These are phyloP conservation scores for Rhopalosiphum nymphaeae DNA, from an alignment of 2,888 invertebrate species.

Conservation along the genomic window DNA sequence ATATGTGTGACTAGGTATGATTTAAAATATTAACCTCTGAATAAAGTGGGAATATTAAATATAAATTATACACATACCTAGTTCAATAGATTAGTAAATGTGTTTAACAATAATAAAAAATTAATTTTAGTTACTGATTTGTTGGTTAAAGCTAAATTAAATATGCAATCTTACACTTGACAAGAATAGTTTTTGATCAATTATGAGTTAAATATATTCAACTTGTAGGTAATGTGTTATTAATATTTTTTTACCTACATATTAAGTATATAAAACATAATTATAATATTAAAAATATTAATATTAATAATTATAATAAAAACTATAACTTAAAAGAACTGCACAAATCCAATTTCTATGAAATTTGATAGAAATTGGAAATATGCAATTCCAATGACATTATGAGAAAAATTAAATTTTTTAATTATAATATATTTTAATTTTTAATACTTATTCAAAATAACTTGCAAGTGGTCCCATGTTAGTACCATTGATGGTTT, in stretches of 20 bases:
- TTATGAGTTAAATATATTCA: neutral
- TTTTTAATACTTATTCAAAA: neutral
- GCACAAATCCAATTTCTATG: neutral
- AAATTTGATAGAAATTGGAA: no score
- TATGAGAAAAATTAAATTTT: neutral
- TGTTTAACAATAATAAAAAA: neutral
- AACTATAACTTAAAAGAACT: neutral
- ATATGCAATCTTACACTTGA: neutral
- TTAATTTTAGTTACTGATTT: neutral
- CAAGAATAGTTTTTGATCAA: neutral
- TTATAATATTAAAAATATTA: no score
- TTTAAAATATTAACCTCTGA: neutral
- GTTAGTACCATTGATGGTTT: neutral
- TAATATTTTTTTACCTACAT: neutral
- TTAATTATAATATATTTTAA: neutral
- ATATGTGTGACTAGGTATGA: neutral
- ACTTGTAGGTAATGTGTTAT: neutral
- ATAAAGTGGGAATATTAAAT: neutral
- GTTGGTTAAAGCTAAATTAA: neutral
- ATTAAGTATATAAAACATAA: no score
- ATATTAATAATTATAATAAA: no score
- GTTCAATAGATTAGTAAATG: neutral
- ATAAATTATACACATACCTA: neutral
- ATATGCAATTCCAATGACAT: neutral
- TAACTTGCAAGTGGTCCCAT: neutral